Percentiles rank a stretch among this genome's conserved stretches.
Conservation (phyloP, 2,797 vertebrate genomes). For the Lagodon rhomboides region DNA sequence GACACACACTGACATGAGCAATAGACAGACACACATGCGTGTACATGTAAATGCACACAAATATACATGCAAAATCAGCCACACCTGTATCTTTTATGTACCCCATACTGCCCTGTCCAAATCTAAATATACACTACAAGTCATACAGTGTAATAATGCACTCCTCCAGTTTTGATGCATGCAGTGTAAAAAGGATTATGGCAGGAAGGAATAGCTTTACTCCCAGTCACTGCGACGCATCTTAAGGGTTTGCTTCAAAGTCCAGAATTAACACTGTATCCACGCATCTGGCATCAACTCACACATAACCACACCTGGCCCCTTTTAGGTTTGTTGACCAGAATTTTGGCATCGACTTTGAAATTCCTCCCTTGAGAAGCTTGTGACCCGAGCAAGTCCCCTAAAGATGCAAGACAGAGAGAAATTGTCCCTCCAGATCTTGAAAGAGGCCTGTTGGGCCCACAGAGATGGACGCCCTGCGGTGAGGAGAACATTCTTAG, state of each 20-base stretch:
- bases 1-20: constrained; percentile 46
- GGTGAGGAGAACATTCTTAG: constrained; percentile 78
- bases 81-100: constrained; percentile 2
- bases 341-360: constrained; percentile 39
- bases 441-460: constrained; percentile 54
- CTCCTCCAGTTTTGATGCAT: background rate
- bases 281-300: constrained; percentile 22
- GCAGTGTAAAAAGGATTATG: constrained; percentile 21
- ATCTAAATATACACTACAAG: background rate
- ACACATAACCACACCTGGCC: constrained; percentile 47
- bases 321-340: constrained; percentile 46
- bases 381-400: constrained; percentile 41
- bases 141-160: constrained; percentile 10
- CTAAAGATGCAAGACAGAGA: constrained; percentile 46
- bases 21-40: constrained; percentile 30
- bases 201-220: constrained; percentile 15
- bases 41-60: constrained; percentile 17
- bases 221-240: constrained; percentile 17
- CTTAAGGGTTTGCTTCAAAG: constrained; percentile 13
- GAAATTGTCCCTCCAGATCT: constrained; percentile 55
- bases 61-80: constrained; percentile 23
- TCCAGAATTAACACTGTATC: constrained; percentile 18
- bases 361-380: constrained; percentile 47
- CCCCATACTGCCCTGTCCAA: background rate
- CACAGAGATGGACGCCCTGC: constrained; percentile 60